Conservation (phyloP, 2,113 vertebrate genomes). For the Candoia aspera region DNA sequence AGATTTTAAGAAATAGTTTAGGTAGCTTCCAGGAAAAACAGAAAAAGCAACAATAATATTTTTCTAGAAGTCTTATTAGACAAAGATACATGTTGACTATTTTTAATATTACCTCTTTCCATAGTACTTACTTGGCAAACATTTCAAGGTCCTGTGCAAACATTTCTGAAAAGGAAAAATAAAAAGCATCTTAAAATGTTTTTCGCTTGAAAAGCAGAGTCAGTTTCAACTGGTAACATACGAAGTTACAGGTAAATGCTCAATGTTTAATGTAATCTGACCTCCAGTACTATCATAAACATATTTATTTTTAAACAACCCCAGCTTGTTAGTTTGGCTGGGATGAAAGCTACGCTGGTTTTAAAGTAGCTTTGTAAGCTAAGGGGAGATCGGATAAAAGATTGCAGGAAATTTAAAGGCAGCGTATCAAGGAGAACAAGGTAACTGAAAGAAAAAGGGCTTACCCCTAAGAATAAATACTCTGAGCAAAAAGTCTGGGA, state of each 20-base stretch:
- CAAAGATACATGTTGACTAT: not conserved
- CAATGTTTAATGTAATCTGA: not conserved
- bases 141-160: conserved; percentile 94
- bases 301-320: not conserved
- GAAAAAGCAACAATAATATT: not conserved
- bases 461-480: not conserved
- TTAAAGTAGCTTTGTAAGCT: not conserved
- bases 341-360: not conserved
- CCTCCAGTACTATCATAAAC: not conserved
- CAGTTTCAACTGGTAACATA: not conserved
- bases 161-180: conserved; percentile 78
- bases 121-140: conserved; percentile 86
- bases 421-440: not conserved
- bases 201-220: not conserved
- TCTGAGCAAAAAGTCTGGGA: not conserved
- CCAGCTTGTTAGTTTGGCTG: not conserved
- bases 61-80: not conserved
- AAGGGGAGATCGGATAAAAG: not conserved
- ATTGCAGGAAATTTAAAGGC: not conserved
- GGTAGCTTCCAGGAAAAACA: not conserved
- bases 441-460: not conserved
- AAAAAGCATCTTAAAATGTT: conserved; percentile 13
- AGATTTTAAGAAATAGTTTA: not conserved
- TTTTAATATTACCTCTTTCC: not conserved
- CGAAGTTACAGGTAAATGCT: not conserved